Evolutionary conservation across 1,140 invertebrate species (phyloP).

Genomic region (Atopsyche davidsoni): DNA sequence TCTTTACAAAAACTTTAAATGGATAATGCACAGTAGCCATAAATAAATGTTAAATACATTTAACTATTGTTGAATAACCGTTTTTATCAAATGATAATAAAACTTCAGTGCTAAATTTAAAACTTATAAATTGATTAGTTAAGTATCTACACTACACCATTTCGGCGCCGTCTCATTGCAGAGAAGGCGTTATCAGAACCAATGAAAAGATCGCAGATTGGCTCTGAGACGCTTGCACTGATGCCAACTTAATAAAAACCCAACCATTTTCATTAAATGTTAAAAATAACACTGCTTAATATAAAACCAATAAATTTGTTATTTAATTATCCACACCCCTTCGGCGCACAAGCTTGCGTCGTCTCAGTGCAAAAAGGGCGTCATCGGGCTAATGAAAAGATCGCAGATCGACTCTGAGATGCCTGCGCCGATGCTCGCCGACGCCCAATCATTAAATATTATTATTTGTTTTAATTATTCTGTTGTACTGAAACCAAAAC

Average conservation of each 20-base stretch:
- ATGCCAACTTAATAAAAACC: too few species aligned
- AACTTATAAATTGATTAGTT: neutral
- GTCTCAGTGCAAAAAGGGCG: neutral
- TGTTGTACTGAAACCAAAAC: too few species aligned
- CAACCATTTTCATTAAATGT: neutral
- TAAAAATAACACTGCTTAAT: neutral
- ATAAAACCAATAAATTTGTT: neutral
- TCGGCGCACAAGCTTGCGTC: slow-evolving; percentile 6
- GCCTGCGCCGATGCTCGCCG: slow-evolving; percentile 11
- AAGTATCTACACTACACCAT: neutral
- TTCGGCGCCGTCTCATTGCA: neutral
- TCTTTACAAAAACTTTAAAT: too few species aligned
- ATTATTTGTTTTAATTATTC: too few species aligned
- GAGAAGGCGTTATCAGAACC: neutral
- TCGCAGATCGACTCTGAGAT: slow-evolving; percentile 14
- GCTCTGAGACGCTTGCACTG: slow-evolving; percentile 8
- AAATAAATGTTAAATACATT: too few species aligned
- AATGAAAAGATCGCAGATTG: slow-evolving; percentile 10
- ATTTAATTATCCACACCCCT: neutral
- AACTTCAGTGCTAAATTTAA: neutral
- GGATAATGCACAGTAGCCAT: too few species aligned
- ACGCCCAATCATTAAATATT: too few species aligned
- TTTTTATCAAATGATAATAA: neutral
- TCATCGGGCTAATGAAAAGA: neutral
- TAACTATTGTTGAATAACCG: too few species aligned